Base-by-base conservation (phyloP, 1,140 invertebrate species). In the Hycleus phaleratus region DNA sequence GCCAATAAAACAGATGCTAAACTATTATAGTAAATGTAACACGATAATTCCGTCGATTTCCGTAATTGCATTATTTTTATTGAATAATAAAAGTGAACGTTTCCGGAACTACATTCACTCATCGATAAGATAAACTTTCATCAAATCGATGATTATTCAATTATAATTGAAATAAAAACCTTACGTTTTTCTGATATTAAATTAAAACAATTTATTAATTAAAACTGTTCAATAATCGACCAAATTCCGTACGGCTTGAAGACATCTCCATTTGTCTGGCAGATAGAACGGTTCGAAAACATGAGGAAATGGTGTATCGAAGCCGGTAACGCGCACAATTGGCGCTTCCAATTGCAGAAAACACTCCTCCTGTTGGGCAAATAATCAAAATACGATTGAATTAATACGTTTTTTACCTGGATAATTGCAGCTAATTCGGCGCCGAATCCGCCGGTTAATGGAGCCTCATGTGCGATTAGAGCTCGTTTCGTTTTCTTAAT, bases 261-360 rank as follows among this genome's bases (percentile, higher is more conserved):
- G 81, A 71, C 93, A 95, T 49, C 93, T 80, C 87, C 91, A 96
- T 71, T 93, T 95, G 68, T 91, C 87, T 4, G 97, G 97, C 55
- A 99, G 72, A 75, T 98, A 98, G 75, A 98, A 95, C 0, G 89
- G 87, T 74, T 99, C 97, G 75, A 88, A 97, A 3, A 97, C 82
- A 76, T 95, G 92, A 5, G 97, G 93, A 77, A 99, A 98, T 3
- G 97, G 96, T 4, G 94, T 93, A 77, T 99, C 97, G 81, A 92
- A 96, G n/a, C 97, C 97, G 46, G 93, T 86, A 3, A 97, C 90
- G 70, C 97, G 80, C 46, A 82, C 76, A 10, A 99, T 79, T 0
- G 97, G 97, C 5, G 95, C 92, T 77, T 98, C 95, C 56, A 99
- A 79, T 73, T 95, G 81, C 39, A 98, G 79, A 73, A 99, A 99